Percentiles rank a stretch among this genome's conserved stretches.
Conservation (phyloP, 2,113 vertebrate genomes). For the Corythornis madagascariensis region DNA sequence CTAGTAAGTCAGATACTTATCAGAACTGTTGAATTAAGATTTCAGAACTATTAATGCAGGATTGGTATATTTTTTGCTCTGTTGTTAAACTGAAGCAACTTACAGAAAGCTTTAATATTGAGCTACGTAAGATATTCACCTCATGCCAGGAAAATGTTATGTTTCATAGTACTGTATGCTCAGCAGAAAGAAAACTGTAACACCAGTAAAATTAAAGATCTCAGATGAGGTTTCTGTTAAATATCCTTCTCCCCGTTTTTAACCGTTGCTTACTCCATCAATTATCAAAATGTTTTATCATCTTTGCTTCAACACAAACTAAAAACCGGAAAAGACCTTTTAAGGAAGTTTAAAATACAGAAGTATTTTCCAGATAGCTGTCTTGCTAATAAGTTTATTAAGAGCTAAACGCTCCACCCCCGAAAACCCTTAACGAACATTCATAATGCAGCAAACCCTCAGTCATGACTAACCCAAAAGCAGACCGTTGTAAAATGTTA, state of each 20-base stretch:
- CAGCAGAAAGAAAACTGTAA: not conserved
- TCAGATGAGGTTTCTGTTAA: not conserved
- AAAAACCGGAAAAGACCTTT: not conserved
- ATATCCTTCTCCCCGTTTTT: not conserved
- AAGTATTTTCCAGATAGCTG: not conserved
- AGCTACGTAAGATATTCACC: not conserved
- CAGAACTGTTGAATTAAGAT: not conserved
- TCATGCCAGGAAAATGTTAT: not conserved
- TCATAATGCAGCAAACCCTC: not conserved
- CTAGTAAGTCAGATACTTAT: not conserved
- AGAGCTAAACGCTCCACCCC: not conserved
- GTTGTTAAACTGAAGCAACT: not conserved
- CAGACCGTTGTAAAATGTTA: conserved; percentile 51
- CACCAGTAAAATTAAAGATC: not conserved
- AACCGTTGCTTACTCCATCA: not conserved
- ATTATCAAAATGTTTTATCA: not conserved
- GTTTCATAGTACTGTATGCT: not conserved
- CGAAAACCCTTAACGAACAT: not conserved
- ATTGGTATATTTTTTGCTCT: not conserved
- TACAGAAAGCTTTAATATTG: not conserved
- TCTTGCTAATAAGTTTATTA: not conserved
- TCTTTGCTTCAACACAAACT: not conserved
- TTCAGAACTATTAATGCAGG: not conserved
- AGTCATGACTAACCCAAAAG: conserved; percentile 39
- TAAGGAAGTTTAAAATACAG: not conserved